phyloP scores from a whole-genome alignment of 2,113 vertebrate genomes.

The Macheiramphus alcinus region DNA sequence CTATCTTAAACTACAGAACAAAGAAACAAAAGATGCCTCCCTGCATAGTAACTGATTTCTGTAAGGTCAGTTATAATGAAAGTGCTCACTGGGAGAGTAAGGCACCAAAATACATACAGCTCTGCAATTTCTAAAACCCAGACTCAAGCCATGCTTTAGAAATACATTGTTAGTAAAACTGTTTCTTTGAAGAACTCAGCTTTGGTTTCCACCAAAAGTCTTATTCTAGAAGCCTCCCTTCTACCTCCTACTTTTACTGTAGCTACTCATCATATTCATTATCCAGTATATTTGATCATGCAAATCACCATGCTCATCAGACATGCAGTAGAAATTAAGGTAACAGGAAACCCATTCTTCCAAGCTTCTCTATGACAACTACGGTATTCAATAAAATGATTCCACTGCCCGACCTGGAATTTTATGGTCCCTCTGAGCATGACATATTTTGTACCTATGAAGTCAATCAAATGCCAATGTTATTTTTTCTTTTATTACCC shows the following conservation, averaged over 20 bases:
- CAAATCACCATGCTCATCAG: neutral
- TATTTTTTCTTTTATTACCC: slow-evolving; percentile 50
- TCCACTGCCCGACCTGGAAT: neutral
- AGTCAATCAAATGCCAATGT: slow-evolving; percentile 29
- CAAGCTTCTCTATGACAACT: neutral
- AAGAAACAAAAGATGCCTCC: neutral
- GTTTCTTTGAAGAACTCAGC: neutral
- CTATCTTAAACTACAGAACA: neutral
- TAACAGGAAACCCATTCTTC: neutral
- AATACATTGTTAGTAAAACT: neutral
- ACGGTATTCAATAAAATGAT: neutral
- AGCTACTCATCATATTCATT: neutral
- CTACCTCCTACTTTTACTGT: neutral
- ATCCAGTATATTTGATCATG: neutral
- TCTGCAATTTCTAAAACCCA: neutral
- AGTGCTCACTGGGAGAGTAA: neutral
- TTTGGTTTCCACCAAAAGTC: neutral
- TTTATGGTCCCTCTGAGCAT: slow-evolving; percentile 25
- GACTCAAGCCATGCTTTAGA: neutral
- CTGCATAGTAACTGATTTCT: neutral
- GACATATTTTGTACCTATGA: slow-evolving; percentile 34
- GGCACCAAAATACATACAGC: neutral
- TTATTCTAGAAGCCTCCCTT: neutral
- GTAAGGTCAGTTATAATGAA: neutral
- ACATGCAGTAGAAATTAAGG: neutral